Evolutionary conservation across 1,140 invertebrate species (phyloP).

Genomic region (Philotrypesis tridentata): DNA sequence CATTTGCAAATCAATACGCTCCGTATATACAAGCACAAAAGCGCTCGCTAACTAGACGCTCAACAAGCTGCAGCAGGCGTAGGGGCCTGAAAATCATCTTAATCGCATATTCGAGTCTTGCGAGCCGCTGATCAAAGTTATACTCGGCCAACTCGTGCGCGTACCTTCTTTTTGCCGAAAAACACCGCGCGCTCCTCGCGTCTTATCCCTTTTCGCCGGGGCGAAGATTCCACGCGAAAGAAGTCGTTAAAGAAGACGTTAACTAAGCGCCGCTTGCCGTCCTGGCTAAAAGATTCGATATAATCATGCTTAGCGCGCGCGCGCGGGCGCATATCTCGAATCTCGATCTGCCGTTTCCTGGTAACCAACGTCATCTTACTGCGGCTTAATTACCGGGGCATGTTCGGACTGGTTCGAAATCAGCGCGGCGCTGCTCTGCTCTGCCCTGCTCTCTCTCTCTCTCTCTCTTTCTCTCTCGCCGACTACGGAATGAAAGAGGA

Average conservation of each 20-base stretch:
- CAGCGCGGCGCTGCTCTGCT: constrained; percentile 3
- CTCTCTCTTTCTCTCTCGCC: no score
- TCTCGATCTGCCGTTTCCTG: not conserved
- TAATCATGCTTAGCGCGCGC: not conserved
- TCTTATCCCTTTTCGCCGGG: not conserved
- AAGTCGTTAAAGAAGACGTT: constrained; percentile 8
- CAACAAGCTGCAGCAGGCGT: no score
- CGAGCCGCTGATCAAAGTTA: no score
- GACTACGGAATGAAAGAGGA: not conserved
- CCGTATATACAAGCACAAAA: no score
- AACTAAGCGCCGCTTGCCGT: not conserved
- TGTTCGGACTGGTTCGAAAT: constrained; percentile 31
- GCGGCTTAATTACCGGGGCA: constrained; percentile 21
- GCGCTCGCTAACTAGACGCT: no score
- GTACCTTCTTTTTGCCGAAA: not conserved
- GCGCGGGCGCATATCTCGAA: not conserved
- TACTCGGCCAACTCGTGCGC: not conserved
- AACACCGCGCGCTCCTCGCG: not conserved
- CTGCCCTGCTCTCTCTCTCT: no score
- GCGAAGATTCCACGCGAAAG: not conserved
- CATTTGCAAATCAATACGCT: no score
- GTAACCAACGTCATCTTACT: not conserved
- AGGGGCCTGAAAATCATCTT: no score
- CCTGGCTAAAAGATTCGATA: constrained; percentile 5
- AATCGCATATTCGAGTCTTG: no score